Base-by-base conservation (phyloP, 2,113 vertebrate species). In the Arothron firmamentum region DNA sequence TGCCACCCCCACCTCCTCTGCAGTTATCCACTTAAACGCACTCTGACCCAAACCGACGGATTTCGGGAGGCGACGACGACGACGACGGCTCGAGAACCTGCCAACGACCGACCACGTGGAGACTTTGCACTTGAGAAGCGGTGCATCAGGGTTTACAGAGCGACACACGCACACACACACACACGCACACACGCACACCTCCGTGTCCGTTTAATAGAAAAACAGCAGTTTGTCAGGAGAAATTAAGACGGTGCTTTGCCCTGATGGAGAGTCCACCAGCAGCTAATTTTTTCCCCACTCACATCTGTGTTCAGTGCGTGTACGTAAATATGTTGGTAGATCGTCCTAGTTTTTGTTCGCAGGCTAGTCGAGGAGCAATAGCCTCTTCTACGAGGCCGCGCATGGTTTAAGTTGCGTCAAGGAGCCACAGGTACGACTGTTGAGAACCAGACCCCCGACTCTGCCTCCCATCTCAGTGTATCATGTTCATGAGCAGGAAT, bases 91-190 rank as follows among this genome's bases (percentile, higher is more conserved):
- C 25, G 25, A 28, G 3, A 28, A 28, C 25, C 25, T 45, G 15
- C 11, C 42, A 61, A 70, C 43, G 70, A 34, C 46, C 45, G 45
- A 16, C 45, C 45, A 47, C 45, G 15, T 47, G 65, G 61, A 56
- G 72, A 67, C 74, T 74, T 85, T 80, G 72, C 78, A 79, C 80
- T 74, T 62, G 28, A 58, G 55, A 79, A 67, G 76, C 19, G 74
- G 79, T 59, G 25, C 59, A 81, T 79, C 86, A 80, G 85, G 83
- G 79, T 86, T 81, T 72, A 69, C 67, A 17, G 56, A 69, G 64
- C 16, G 56, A 70, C 69, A 59, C 20, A 57, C 58, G 58, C 38
- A n/a, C 59, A 10, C 20, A n/a, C n/a, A n/a, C n/a, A n/a, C n/a
- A 70, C 69, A 59, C 20, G 55, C 58, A n/a, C n/a, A 56, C 54